These are phyloP conservation scores for Phyllotreta striolata DNA, from an alignment of 2,888 invertebrate species.

Conservation along the genomic window DNA sequence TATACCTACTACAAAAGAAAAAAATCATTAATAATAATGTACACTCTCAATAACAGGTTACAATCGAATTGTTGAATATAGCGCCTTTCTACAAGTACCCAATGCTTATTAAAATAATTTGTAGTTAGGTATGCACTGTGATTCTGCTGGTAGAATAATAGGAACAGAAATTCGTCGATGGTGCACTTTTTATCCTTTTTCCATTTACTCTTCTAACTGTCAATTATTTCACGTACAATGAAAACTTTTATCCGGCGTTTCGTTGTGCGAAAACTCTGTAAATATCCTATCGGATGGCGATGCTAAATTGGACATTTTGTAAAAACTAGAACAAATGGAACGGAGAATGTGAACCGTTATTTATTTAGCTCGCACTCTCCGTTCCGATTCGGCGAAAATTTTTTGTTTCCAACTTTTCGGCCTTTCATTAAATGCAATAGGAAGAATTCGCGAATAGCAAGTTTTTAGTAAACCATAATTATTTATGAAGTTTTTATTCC, in stretches of 20 bases:
- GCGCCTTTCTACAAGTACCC: no score
- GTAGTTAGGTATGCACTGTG: no score
- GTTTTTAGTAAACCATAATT: not conserved
- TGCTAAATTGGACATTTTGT: constrained; percentile 28
- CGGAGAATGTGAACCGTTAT: constrained; percentile 5
- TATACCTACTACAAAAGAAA: no score
- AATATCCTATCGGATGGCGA: constrained; percentile 26
- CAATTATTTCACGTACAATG: constrained; percentile 33
- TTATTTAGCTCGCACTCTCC: constrained; percentile 20
- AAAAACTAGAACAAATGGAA: constrained; percentile 21
- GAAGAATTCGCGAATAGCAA: not conserved
- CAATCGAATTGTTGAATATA: no score
- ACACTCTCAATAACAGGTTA: no score
- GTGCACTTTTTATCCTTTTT: constrained; percentile 16
- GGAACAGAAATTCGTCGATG: no score
- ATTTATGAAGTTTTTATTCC: constrained; percentile 9
- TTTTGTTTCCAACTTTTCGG: constrained; percentile 10
- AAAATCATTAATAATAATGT: no score
- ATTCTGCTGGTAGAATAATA: no score
- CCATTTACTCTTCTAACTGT: constrained; percentile 31
- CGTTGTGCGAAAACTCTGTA: constrained; percentile 29
- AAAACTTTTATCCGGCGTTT: constrained; percentile 28
- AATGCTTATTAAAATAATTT: no score
- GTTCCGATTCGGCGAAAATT: constrained; percentile 1
- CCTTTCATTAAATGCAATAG: not conserved